Conservation (phyloP, 2,113 vertebrate species). For the Nibea coibor region DNA sequence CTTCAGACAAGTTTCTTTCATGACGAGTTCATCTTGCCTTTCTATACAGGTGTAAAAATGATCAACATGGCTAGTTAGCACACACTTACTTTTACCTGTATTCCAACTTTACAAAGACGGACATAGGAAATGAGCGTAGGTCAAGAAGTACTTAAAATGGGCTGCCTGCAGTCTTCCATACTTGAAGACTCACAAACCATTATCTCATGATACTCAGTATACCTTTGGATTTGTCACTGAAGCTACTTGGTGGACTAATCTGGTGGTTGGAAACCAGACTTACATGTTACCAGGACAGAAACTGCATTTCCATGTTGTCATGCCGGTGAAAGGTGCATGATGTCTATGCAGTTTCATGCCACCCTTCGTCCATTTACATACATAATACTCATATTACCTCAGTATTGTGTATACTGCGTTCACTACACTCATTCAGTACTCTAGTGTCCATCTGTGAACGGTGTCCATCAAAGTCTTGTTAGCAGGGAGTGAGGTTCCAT, state of each 20-base stretch:
- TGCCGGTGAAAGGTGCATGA: slow-evolving; percentile 30
- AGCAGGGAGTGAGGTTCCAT: slow-evolving; percentile 65
- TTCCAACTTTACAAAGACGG: slow-evolving; percentile 8
- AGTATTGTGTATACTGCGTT: slow-evolving; percentile 58
- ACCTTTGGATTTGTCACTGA: slow-evolving; percentile 2
- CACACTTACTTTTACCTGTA: slow-evolving; percentile 12
- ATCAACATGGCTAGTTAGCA: not conserved
- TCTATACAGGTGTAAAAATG: no score
- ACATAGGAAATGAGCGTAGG: not conserved
- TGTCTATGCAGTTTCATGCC: slow-evolving; percentile 54
- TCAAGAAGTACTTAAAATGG: slow-evolving; percentile 5
- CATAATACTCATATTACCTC: slow-evolving; percentile 57
- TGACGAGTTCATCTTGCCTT: no score
- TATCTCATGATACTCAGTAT: not conserved
- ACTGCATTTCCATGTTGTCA: slow-evolving; percentile 43
- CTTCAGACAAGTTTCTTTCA: not conserved
- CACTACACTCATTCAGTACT: slow-evolving; percentile 29
- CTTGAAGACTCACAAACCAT: not conserved
- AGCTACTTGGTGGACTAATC: slow-evolving; percentile 22
- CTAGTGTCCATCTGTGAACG: slow-evolving; percentile 62
- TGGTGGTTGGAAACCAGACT: slow-evolving; percentile 54
- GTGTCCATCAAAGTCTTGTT: slow-evolving; percentile 59
- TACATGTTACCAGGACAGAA: slow-evolving; percentile 39
- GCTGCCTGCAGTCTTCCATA: not conserved
- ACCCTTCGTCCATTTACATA: slow-evolving; percentile 33